A percentile compares a stretch with the other conserved stretches of the same genome.
phyloP scores from a whole-genome alignment of 2,113 vertebrate species.

The Pseudorasbora parva region DNA sequence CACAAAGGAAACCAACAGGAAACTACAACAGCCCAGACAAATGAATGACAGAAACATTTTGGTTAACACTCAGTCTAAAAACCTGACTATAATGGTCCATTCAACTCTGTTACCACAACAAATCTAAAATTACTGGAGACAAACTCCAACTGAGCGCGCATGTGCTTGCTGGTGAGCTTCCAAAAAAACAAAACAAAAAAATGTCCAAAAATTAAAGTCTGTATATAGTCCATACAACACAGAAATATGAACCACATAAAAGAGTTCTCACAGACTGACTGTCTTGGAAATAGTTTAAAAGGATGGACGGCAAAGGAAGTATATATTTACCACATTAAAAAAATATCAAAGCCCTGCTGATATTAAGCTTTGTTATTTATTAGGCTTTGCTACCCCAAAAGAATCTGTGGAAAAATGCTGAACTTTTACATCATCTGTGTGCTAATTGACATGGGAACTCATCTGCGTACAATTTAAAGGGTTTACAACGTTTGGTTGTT shows the following conservation, averaged over 20 bases:
- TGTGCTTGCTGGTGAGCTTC: constrained; percentile 27
- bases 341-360: constrained; percentile 27
- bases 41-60: neutral
- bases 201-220: constrained; percentile 1
- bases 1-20: neutral
- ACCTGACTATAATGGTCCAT: neutral
- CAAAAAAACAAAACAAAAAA: neutral
- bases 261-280: constrained; percentile 33
- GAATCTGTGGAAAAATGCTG: neutral
- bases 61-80: neutral
- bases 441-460: constrained; percentile 24
- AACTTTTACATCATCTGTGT: neutral
- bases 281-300: constrained; percentile 34
- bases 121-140: constrained; percentile 1
- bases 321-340: constrained; percentile 48
- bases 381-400: neutral
- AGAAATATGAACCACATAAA: constrained; percentile 43
- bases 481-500: constrained; percentile 11
- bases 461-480: neutral
- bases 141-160: constrained; percentile 19
- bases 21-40: neutral
- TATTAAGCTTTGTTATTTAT: constrained; percentile 18
- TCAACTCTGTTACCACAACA: neutral
- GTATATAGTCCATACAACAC: neutral
- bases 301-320: constrained; percentile 6